Conservation (phyloP, 2,797 vertebrate genomes). For the Vireo griseus region DNA sequence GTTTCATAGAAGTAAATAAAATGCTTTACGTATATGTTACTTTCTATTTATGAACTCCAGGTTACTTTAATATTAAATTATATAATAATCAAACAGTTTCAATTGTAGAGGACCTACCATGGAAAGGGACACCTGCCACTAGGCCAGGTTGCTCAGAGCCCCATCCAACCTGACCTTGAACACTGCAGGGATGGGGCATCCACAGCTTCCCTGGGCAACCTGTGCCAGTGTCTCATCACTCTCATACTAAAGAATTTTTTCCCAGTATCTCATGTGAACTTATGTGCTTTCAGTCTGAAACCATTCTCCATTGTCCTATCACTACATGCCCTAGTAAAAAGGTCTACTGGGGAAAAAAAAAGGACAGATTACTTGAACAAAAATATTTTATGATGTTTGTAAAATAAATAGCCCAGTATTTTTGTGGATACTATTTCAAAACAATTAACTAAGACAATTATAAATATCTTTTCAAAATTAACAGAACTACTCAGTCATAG, state of each 20-base stretch:
- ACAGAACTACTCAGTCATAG: neutral
- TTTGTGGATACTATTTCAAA: neutral
- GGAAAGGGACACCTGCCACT: neutral
- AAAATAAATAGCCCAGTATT: neutral
- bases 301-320: neutral
- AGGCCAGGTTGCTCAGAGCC: neutral
- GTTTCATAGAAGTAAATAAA: neutral
- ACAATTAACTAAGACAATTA: slow-evolving; percentile 25
- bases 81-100: neutral
- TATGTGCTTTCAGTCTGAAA: neutral
- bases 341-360: neutral
- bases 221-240: neutral
- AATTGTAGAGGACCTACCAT: neutral
- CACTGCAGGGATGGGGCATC: accelerated
- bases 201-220: neutral
- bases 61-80: neutral
- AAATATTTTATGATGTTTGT: neutral
- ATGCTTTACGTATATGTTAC: neutral
- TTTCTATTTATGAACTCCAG: neutral
- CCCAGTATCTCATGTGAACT: neutral
- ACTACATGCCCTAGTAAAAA: neutral
- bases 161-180: neutral
- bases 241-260: neutral
- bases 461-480: slow-evolving; percentile 28
- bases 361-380: neutral